Percentiles rank a stretch among this genome's conserved stretches.
These are phyloP conservation scores for Stegophylla sp. DNA, from an alignment of 2,888 invertebrate genomes.

Conservation along the genomic window DNA sequence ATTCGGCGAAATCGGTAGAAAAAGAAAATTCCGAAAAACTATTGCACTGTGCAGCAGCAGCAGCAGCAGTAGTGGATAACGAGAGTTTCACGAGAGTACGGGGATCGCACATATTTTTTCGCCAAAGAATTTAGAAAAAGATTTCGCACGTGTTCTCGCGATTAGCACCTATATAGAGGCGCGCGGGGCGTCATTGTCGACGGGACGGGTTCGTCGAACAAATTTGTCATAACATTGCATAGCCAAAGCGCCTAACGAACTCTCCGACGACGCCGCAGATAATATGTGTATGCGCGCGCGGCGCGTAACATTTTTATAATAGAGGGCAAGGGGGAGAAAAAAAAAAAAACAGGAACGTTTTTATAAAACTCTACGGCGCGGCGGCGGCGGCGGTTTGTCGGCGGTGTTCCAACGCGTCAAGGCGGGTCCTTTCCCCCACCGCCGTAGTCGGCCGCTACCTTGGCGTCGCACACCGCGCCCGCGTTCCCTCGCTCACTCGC, in stretches of 20 bases:
- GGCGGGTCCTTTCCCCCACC: conserved; percentile 57
- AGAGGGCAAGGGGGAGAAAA: not conserved
- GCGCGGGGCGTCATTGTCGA: not conserved
- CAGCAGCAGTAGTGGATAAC: too few relatives aligned
- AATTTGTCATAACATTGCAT: conserved; percentile 54
- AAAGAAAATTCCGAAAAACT: conserved; percentile 27
- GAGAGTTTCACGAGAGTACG: too few relatives aligned
- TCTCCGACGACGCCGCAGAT: not conserved
- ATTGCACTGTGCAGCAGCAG: too few relatives aligned
- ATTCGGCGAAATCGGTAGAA: conserved; percentile 2
- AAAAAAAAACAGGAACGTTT: conserved; percentile 26
- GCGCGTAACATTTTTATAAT: conserved; percentile 19
- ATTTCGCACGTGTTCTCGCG: too few relatives aligned
- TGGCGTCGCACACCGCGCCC: conserved; percentile 18
- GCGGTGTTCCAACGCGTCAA: conserved; percentile 59
- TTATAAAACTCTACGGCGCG: not conserved
- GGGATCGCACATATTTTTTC: too few relatives aligned
- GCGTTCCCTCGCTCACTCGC: not conserved
- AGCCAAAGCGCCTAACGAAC: conserved; percentile 41
- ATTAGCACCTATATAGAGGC: not conserved
- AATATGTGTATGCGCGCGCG: not conserved
- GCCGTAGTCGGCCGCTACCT: conserved; percentile 17
- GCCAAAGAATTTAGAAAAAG: too few relatives aligned
- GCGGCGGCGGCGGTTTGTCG: conserved; percentile 28
- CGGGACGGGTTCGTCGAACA: conserved; percentile 22